Conservation (phyloP, 2,888 invertebrate genomes). For the Ramazzottius varieornatus region DNA sequence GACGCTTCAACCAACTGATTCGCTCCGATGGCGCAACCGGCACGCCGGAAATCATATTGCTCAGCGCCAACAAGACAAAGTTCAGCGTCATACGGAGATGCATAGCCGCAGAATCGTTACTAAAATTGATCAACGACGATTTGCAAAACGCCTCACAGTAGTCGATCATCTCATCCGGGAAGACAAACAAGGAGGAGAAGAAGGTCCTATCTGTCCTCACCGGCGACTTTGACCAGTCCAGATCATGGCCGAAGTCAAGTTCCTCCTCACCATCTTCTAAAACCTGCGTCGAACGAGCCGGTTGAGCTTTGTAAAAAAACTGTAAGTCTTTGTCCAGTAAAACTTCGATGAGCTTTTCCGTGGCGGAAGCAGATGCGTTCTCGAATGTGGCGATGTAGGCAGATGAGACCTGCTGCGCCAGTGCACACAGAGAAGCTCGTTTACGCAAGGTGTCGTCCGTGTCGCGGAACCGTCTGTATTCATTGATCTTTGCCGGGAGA, state of each 20-base stretch:
- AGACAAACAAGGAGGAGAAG: background rate
- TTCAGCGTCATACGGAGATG: background rate
- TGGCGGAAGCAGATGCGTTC: background rate
- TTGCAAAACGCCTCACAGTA: background rate
- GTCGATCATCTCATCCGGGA: background rate
- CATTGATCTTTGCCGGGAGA: background rate
- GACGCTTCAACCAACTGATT: background rate
- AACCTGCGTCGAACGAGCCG: background rate
- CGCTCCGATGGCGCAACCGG: background rate
- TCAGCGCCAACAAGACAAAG: background rate
- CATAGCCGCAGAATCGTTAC: background rate
- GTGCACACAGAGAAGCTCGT: background rate
- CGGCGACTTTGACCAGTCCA: background rate
- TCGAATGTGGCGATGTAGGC: background rate
- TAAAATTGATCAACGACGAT: background rate
- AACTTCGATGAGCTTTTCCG: background rate
- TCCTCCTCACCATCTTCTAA: background rate
- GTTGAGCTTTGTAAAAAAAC: too few relatives aligned
- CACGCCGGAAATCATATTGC: background rate
- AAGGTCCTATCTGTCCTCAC: background rate
- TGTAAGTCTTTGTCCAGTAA: background rate
- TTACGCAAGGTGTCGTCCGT: too few relatives aligned
- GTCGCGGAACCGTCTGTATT: too few relatives aligned
- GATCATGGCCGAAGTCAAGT: background rate
- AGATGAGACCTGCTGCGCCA: background rate